These are phyloP conservation scores for Spisula solida DNA, from an alignment of 2,888 invertebrate species.

Conservation along the genomic window DNA sequence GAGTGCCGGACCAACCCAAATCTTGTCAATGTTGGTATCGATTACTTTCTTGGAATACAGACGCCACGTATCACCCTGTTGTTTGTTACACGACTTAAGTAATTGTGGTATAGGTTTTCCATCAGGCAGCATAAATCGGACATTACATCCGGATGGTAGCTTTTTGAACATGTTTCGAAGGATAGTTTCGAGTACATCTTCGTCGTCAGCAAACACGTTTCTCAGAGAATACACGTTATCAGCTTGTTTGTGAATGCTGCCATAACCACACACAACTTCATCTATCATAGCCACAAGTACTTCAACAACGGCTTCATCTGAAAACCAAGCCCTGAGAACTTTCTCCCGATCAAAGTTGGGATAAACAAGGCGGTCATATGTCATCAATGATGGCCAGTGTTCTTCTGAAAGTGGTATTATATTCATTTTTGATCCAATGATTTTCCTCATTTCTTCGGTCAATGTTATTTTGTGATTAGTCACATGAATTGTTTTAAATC, in stretches of 20 bases:
- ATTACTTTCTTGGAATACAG: background rate
- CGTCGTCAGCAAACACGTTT: constrained; percentile 35
- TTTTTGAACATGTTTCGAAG: background rate
- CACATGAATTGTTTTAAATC: background rate
- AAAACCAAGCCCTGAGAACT: constrained; percentile 31
- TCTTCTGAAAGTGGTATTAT: background rate
- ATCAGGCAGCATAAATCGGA: constrained; percentile 27
- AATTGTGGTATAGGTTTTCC: constrained; percentile 31
- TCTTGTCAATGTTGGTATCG: background rate
- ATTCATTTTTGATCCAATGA: background rate
- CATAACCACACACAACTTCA: constrained; percentile 15
- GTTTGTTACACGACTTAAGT: background rate
- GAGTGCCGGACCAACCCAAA: background rate
- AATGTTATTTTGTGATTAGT: background rate
- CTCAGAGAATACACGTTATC: constrained; percentile 4
- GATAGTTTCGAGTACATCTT: constrained; percentile 6
- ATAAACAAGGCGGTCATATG: constrained; percentile 37
- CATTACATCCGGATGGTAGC: background rate
- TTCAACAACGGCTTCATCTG: constrained; percentile 1
- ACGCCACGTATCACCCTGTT: background rate
- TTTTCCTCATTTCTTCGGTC: constrained; percentile 18
- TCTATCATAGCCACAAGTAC: background rate
- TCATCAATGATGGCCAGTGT: constrained; percentile 9
- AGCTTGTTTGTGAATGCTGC: constrained; percentile 26
- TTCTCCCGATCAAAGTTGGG: constrained; percentile 28